Conservation (phyloP, 2,797 vertebrate species). For the Monodelphis domestica region DNA sequence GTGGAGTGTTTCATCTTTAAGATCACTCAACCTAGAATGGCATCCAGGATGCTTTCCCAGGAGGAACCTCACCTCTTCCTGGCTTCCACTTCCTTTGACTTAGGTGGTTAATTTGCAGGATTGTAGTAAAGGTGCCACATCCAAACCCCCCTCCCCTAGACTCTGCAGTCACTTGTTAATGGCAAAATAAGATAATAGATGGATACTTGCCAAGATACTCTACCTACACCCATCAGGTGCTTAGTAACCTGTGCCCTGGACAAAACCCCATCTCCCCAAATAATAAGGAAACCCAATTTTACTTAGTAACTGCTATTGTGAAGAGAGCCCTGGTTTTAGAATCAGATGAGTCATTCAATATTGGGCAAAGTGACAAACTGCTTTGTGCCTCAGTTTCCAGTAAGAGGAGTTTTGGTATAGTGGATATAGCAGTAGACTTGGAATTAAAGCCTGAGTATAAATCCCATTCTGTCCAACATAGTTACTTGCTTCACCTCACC, state of each 20-base stretch:
- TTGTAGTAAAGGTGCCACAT: neutral
- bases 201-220: no score
- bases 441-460: neutral
- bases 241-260: neutral
- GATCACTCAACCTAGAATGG: neutral
- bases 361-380: neutral
- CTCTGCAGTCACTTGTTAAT: neutral
- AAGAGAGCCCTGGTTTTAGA: neutral
- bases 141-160: neutral
- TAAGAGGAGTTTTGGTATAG: neutral
- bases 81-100: neutral
- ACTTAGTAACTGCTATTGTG: neutral
- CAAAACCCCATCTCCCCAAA: neutral
- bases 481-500: no score
- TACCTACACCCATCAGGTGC: neutral
- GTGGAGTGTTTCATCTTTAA: neutral
- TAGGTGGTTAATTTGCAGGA: neutral
- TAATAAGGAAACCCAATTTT: neutral
- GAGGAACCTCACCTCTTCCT: neutral
- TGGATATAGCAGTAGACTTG: neutral
- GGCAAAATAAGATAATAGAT: neutral
- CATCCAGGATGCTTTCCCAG: neutral
- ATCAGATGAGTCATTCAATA: neutral
- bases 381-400: neutral
- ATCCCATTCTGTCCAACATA: no score